phyloP scores from a whole-genome alignment of 2,113 vertebrate genomes.

The Melierax canorus region DNA sequence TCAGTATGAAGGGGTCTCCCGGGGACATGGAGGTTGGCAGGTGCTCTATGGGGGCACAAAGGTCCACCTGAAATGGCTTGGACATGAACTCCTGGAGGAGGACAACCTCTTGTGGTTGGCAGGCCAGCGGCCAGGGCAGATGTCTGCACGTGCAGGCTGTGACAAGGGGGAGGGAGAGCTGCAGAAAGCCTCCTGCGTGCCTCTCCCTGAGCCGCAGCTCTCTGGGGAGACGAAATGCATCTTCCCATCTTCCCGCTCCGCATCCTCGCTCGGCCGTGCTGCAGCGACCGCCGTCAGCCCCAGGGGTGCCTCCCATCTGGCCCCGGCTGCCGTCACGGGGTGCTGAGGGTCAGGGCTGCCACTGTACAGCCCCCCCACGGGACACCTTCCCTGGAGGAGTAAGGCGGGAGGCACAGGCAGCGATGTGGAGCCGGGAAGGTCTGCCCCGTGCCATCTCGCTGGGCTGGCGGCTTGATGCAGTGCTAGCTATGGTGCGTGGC shows the following conservation, averaged over 20 bases:
- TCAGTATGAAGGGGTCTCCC: too few relatives aligned
- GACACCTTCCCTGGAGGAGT: background rate
- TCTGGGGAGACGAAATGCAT: background rate
- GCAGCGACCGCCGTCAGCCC: background rate
- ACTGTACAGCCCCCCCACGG: background rate
- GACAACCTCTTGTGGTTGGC: background rate
- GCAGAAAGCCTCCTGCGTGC: background rate
- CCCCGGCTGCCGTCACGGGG: fast-evolving
- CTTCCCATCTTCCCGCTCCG: background rate
- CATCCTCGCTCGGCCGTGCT: fast-evolving
- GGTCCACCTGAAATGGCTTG: background rate
- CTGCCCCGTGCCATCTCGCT: background rate
- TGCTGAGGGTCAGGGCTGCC: background rate
- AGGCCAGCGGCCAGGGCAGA: background rate
- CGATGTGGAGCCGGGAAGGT: background rate
- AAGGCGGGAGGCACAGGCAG: background rate
- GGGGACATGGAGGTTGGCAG: fast-evolving
- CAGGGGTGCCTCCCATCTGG: fast-evolving
- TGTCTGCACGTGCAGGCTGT: background rate
- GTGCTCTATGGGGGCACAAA: fast-evolving
- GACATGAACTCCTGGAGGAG: background rate
- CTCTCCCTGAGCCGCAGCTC: background rate
- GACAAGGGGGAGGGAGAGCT: background rate
- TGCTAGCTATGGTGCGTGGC: background rate
- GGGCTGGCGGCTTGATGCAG: background rate